Evolutionary conservation across 2,888 invertebrate genomes (phyloP).

Genomic region (Allygus modestus): DNA sequence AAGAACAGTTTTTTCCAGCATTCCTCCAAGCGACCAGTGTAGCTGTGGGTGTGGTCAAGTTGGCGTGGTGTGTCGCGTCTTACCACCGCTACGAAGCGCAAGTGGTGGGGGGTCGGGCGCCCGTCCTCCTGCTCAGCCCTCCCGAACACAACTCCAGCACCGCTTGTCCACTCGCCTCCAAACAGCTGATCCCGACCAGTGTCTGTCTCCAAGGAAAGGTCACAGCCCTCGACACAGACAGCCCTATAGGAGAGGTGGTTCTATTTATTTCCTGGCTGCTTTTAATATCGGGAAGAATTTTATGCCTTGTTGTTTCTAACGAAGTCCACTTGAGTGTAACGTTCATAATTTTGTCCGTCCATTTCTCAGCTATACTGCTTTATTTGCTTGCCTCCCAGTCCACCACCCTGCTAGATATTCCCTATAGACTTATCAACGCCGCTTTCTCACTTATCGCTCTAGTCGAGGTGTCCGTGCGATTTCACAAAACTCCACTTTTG

Average conservation of each 20-base stretch:
- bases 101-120: constrained; percentile 65
- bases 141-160: constrained; percentile 64
- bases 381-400: constrained; percentile 81
- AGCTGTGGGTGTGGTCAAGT: not conserved
- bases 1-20: too few relatives aligned
- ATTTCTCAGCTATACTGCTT: constrained; percentile 82
- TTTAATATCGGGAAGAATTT: constrained; percentile 84
- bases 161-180: constrained; percentile 60
- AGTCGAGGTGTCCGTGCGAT: constrained; percentile 77
- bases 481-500: constrained; percentile 23
- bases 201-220: constrained; percentile 73
- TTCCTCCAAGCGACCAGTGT: not conserved
- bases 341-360: constrained; percentile 77
- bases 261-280: constrained; percentile 88
- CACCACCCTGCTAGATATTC: constrained; percentile 74
- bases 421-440: not conserved
- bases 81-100: constrained; percentile 69
- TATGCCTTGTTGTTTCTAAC: constrained; percentile 83
- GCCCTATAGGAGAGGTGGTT: constrained; percentile 82
- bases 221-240: constrained; percentile 86
- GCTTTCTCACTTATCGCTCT: constrained; percentile 72
- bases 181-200: constrained; percentile 72
- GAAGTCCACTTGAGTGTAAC: constrained; percentile 79
- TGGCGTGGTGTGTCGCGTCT: constrained; percentile 52
- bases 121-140: constrained; percentile 64